Evolutionary conservation across 1,140 invertebrate species (phyloP).

Genomic region (Atopsyche davidsoni): DNA sequence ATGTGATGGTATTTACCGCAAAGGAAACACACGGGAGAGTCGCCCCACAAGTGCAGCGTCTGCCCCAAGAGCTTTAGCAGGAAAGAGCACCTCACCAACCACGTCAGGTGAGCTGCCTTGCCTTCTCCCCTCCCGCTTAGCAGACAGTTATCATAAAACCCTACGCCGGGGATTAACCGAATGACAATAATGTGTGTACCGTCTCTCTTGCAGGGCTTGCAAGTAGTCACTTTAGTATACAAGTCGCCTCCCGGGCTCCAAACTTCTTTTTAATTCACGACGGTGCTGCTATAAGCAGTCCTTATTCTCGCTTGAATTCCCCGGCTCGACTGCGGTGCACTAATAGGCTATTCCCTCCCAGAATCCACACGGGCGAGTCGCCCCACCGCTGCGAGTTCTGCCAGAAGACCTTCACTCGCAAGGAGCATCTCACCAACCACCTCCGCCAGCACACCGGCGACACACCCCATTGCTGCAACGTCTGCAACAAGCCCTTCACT

Average conservation of each 20-base stretch:
- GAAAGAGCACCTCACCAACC: conserved; percentile 62
- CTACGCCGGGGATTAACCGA: too few relatives aligned
- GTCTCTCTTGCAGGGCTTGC: too few relatives aligned
- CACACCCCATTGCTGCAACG: conserved; percentile 74
- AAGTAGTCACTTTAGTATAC: too few relatives aligned
- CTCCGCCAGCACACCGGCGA: conserved; percentile 66
- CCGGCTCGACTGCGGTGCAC: too few relatives aligned
- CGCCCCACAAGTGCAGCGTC: conserved; percentile 58
- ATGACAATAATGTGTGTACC: conserved; percentile 1
- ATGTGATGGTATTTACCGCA: too few relatives aligned
- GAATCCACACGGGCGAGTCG: conserved; percentile 64
- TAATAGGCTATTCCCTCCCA: conserved; percentile 15
- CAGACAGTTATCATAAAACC: too few relatives aligned
- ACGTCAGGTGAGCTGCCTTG: conserved; percentile 44
- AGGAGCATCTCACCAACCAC: conserved; percentile 76
- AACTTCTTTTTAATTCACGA: too few relatives aligned
- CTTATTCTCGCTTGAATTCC: too few relatives aligned
- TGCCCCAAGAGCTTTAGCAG: conserved; percentile 67
- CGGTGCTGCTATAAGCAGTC: too few relatives aligned
- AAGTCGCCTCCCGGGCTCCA: too few relatives aligned
- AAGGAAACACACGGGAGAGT: conserved; percentile 58
- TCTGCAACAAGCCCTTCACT: conserved; percentile 79
- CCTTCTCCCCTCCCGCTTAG: too few relatives aligned
- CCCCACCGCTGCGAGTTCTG: conserved; percentile 78
- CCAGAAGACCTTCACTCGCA: conserved; percentile 73